A percentile compares a stretch with the other conserved stretches of the same genome.
phyloP scores from a whole-genome alignment of 2,888 invertebrate species.

The Eupithecia subfuscata region DNA sequence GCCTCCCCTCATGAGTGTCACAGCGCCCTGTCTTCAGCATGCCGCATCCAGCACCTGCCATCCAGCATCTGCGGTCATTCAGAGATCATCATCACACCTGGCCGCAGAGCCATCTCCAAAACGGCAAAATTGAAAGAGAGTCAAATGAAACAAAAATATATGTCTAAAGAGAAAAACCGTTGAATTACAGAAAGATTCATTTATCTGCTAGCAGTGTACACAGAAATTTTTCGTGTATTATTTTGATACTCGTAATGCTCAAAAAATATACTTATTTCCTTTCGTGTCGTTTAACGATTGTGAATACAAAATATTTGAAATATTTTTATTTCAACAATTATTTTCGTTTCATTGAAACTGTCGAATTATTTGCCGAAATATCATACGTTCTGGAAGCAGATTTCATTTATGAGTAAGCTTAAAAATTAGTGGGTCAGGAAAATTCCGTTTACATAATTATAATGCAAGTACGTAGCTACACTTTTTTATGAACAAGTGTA shows the following conservation, averaged over 20 bases:
- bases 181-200: background rate
- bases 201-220: background rate
- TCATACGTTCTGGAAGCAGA: background rate
- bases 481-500: no score
- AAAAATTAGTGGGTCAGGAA: background rate
- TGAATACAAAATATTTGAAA: background rate
- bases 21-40: no score
- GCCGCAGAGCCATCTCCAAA: background rate
- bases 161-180: background rate
- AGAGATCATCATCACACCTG: no score
- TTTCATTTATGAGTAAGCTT: background rate
- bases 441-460: background rate
- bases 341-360: background rate
- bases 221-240: background rate
- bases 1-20: no score
- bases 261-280: background rate
- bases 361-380: background rate
- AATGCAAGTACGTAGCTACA: background rate
- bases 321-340: background rate
- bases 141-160: background rate
- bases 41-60: no score
- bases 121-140: background rate
- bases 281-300: background rate
- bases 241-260: background rate
- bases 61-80: no score